A percentile compares a stretch with the other conserved stretches of the same genome.
Evolutionary conservation across 1,140 invertebrate genomes (phyloP).

Genomic region (Luehdorfia chinensis): DNA sequence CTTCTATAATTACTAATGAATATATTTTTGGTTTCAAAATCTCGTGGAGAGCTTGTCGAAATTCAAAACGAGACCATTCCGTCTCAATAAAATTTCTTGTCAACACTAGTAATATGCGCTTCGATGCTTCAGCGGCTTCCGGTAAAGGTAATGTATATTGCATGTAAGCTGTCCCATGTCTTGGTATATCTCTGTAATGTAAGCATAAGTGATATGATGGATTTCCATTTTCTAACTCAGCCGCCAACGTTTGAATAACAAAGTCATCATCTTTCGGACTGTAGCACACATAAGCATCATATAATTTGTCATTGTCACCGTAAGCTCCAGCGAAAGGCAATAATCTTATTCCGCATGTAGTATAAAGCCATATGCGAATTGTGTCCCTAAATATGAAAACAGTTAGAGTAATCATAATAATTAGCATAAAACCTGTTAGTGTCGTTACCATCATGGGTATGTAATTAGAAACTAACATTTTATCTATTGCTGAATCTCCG

Average conservation of each 20-base stretch:
- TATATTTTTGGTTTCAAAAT: constrained; percentile 88
- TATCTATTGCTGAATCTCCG: constrained; percentile 88
- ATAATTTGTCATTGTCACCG: constrained; percentile 91
- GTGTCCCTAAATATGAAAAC: constrained; percentile 90
- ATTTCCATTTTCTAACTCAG: constrained; percentile 89
- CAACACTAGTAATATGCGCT: constrained; percentile 87
- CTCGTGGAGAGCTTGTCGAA: constrained; percentile 90
- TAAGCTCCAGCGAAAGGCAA: constrained; percentile 81
- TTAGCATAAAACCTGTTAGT: constrained; percentile 83
- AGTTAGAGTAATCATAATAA: constrained; percentile 84
- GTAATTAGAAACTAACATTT: constrained; percentile 89
- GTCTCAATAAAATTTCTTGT: constrained; percentile 91
- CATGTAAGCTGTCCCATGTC: constrained; percentile 81
- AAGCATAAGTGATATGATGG: constrained; percentile 90
- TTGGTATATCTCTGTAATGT: constrained; percentile 88
- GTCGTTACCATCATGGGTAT: constrained; percentile 88
- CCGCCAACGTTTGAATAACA: constrained; percentile 89
- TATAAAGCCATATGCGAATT: constrained; percentile 91
- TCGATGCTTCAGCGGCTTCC: constrained; percentile 91
- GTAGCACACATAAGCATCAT: constrained; percentile 96
- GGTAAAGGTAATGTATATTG: constrained; percentile 86
- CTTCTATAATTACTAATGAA: constrained; percentile 91
- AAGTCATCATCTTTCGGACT: constrained; percentile 95
- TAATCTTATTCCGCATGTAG: constrained; percentile 90
- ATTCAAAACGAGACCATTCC: constrained; percentile 91